phyloP scores from a whole-genome alignment of 2,113 vertebrate genomes.

The Melanocharis versteri region DNA sequence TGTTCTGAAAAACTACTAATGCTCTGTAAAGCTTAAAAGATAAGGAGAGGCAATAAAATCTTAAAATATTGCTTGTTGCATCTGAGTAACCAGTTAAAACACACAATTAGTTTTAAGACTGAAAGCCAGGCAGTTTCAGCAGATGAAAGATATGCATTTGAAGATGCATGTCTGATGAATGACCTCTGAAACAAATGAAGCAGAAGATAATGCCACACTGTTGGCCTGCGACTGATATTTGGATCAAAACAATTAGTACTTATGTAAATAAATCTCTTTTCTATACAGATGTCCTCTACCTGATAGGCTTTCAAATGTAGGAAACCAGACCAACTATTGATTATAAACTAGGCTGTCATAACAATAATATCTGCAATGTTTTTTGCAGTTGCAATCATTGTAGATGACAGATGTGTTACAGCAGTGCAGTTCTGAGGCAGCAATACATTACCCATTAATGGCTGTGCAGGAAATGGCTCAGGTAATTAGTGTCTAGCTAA shows the following conservation, averaged over 20 bases:
- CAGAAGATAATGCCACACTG: not conserved
- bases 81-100: not conserved
- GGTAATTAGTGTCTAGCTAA: slow-evolving; percentile 25
- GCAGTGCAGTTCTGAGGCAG: not conserved
- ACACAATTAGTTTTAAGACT: not conserved
- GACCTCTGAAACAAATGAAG: slow-evolving; percentile 5
- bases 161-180: not conserved
- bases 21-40: not conserved
- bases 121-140: not conserved
- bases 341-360: not conserved
- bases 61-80: not conserved
- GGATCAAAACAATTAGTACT: not conserved
- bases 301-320: not conserved
- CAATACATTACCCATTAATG: not conserved
- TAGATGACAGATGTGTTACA: not conserved
- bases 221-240: not conserved
- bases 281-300: not conserved
- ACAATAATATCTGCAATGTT: not conserved
- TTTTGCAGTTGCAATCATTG: not conserved
- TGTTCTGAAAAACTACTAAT: not conserved
- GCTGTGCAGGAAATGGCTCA: slow-evolving; percentile 12
- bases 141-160: not conserved
- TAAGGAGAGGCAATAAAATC: not conserved
- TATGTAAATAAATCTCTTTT: slow-evolving; percentile 5
- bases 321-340: not conserved